Evolutionary conservation across 1,140 invertebrate species (phyloP), one percentile per base, ranked within the genome.

Genomic region (Heliothis subflexa): DNA sequence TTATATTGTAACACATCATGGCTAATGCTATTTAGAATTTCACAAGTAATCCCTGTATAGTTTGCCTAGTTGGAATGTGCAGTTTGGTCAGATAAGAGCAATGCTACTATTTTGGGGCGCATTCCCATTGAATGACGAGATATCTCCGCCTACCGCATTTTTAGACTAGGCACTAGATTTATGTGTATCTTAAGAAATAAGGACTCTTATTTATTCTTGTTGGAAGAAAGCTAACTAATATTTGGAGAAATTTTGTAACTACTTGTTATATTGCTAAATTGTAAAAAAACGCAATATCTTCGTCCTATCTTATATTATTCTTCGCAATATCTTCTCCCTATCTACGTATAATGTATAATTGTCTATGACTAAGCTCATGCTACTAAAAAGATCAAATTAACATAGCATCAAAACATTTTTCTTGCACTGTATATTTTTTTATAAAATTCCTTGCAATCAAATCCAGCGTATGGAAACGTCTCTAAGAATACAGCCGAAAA

Each of bases 401-500:
- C 5, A 40, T 9, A 7, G 0, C 33, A 9, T 9, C 33, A 25
- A 25, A 25, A 25, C 21, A 25, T 25, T 25, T 28, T 62, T 62
- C 25, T 28, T 11, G 14, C 7, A 14, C 25, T 66, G 28, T 45
- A 45, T 18, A 14, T 45, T 59, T 57, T 16, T 28, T n/a, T 1
- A 50, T 55, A 40, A 9, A 77, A 77, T 77, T 77, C 47, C 28
- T 21, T 10, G 18, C 55, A 77, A 75, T 57, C 45, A 80, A 78
- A 61, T 40, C 52, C 25, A 55, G 70, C 33, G 74, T 74, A 81
- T 83, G 79, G 79, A 88, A 79, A 83, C 78, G 72, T 72, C 40
- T 11, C 68, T 71, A 82, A 81, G 76, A 82, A 83, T 83, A 81
- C 72, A 81, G 77, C 83, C 80, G 68, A 80, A 87, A 81, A 81